These are phyloP conservation scores for Balearica regulorum DNA, from an alignment of 2,797 vertebrate genomes.

Conservation along the genomic window DNA sequence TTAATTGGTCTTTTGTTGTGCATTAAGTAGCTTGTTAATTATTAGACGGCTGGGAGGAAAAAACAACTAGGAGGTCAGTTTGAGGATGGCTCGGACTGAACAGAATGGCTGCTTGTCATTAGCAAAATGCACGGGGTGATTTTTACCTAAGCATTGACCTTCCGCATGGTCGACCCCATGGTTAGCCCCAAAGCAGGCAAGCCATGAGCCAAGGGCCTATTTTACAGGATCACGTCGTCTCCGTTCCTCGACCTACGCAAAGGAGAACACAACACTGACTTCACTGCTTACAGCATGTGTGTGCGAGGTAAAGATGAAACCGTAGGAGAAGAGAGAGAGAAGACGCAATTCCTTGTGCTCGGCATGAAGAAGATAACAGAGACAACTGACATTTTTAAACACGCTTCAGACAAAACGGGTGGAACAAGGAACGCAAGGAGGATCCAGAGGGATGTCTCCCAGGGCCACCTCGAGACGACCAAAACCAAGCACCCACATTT, in stretches of 20 bases:
- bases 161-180: not conserved
- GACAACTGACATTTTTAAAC: not conserved
- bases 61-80: conserved; percentile 62
- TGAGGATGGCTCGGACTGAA: conserved; percentile 31
- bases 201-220: not conserved
- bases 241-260: not conserved
- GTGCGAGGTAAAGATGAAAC: not conserved
- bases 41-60: conserved; percentile 66
- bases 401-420: not conserved
- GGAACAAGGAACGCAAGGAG: not conserved
- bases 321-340: not conserved
- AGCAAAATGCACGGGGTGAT: not conserved
- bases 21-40: conserved; percentile 77
- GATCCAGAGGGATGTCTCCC: not conserved
- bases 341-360: not conserved
- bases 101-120: conserved; percentile 42
- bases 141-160: conserved; percentile 34
- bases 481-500: not conserved
- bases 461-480: not conserved
- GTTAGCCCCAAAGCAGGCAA: not conserved
- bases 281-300: not conserved
- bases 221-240: not conserved
- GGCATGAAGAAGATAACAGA: not conserved
- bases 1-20: conserved; percentile 67
- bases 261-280: not conserved